Evolutionary conservation across 2,113 vertebrate species (phyloP).

Genomic region (Indicator indicator): DNA sequence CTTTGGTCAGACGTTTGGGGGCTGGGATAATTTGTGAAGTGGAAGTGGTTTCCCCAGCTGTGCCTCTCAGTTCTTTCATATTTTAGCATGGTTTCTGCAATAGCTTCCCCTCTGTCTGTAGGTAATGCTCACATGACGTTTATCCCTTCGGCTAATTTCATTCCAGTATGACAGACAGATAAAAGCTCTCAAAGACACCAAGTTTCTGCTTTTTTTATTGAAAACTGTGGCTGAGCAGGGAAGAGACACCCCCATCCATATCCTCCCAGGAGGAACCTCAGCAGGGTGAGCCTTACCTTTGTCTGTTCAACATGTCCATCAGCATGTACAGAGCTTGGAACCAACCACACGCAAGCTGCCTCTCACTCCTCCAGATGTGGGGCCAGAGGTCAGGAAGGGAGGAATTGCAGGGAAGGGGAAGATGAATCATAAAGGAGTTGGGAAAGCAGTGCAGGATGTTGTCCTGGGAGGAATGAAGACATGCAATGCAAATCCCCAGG

Average conservation of each 20-base stretch:
- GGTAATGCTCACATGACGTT: constrained; percentile 21
- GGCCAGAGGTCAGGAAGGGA: constrained; percentile 64
- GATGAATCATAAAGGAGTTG: constrained; percentile 67
- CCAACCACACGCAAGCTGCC: constrained; percentile 42
- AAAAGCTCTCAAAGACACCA: constrained; percentile 23
- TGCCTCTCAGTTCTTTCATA: constrained; percentile 17
- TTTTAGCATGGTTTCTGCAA: constrained; percentile 26
- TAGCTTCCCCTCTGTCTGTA: background rate
- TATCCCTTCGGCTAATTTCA: constrained; percentile 41
- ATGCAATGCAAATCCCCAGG: constrained; percentile 36
- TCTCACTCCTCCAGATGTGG: constrained; percentile 63
- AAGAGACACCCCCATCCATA: background rate
- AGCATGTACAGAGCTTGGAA: constrained; percentile 3
- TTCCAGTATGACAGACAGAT: constrained; percentile 27
- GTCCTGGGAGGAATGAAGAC: constrained; percentile 52
- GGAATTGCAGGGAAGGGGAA: constrained; percentile 61
- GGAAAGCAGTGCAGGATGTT: constrained; percentile 65
- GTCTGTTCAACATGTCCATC: background rate
- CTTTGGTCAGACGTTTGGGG: accelerated
- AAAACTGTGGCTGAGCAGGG: background rate
- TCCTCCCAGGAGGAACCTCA: background rate
- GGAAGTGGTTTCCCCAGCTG: constrained; percentile 6
- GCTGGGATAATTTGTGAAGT: background rate
- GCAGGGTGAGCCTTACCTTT: constrained; percentile 53
- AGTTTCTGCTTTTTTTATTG: background rate